A percentile compares a stretch with the other conserved stretches of the same genome.
Conservation (phyloP, 2,888 invertebrate genomes). For the Heliconius erato region DNA sequence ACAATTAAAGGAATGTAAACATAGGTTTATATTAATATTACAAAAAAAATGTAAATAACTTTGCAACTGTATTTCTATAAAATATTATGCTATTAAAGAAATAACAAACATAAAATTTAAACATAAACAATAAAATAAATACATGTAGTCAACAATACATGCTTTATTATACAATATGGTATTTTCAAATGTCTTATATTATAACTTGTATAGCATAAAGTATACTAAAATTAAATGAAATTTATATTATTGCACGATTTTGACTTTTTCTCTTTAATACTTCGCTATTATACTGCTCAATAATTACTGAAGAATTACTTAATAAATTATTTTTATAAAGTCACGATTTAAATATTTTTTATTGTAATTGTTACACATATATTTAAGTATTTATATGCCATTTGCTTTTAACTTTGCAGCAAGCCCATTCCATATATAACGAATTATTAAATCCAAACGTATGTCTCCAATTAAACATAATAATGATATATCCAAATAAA, state of each 20-base stretch:
- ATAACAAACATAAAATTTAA: conserved; percentile 8
- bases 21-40: conserved; percentile 10
- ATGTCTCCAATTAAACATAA: too few relatives aligned
- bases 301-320: neutral
- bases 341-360: neutral
- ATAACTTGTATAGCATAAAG: neutral
- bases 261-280: neutral
- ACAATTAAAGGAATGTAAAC: conserved; percentile 19
- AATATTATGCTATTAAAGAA: conserved; percentile 12
- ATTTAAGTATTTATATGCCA: too few relatives aligned
- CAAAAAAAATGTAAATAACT: conserved; percentile 19
- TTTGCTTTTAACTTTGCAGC: too few relatives aligned
- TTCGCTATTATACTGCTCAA: neutral
- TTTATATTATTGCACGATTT: conserved; percentile 1
- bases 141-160: neutral
- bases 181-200: neutral
- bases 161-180: neutral
- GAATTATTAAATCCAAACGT: too few relatives aligned
- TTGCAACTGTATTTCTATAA: conserved; percentile 7
- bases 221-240: neutral
- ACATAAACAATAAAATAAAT: neutral
- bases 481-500: too few relatives aligned
- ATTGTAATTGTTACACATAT: too few relatives aligned
- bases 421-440: too few relatives aligned
- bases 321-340: neutral